A percentile compares a stretch with the other conserved stretches of the same genome.
Conservation (phyloP, 35 echinoderm and acorn worm species). For the Anneissia japonica region DNA sequence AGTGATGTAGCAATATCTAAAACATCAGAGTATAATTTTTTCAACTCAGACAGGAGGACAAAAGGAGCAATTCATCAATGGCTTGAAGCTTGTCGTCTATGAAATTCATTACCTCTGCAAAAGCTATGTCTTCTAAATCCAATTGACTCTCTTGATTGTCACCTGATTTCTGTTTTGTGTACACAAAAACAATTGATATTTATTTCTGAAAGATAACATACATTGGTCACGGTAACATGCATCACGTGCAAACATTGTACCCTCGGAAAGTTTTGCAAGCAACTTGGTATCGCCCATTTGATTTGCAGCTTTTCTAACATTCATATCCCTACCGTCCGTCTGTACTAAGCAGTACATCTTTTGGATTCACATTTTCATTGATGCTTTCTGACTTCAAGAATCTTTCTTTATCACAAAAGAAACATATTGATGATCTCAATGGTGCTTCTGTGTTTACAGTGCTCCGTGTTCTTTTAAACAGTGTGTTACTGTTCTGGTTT, state of each 20-base stretch:
- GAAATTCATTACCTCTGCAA: not conserved
- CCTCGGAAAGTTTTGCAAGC: not conserved
- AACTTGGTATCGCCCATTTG: not conserved
- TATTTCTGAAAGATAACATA: not conserved
- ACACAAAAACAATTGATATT: not conserved
- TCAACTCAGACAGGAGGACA: not conserved
- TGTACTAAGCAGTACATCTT: not conserved
- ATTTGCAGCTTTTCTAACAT: not conserved
- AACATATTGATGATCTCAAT: not conserved
- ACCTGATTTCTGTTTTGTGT: not conserved
- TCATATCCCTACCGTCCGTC: not conserved
- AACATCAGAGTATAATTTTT: not conserved
- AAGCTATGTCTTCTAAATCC: not conserved
- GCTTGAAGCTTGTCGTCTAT: not conserved
- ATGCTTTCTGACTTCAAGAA: not conserved
- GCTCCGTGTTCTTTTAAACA: not conserved
- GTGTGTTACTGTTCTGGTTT: not conserved
- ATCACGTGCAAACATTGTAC: not conserved
- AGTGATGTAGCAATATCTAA: not conserved
- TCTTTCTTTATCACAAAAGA: not conserved
- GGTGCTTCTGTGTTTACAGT: not conserved
- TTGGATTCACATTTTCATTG: not conserved
- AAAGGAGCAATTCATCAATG: not conserved
- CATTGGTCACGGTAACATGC: not conserved
- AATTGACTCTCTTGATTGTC: not conserved